Conservation (phyloP, 1,140 invertebrate species). For the Eciton burchellii region DNA sequence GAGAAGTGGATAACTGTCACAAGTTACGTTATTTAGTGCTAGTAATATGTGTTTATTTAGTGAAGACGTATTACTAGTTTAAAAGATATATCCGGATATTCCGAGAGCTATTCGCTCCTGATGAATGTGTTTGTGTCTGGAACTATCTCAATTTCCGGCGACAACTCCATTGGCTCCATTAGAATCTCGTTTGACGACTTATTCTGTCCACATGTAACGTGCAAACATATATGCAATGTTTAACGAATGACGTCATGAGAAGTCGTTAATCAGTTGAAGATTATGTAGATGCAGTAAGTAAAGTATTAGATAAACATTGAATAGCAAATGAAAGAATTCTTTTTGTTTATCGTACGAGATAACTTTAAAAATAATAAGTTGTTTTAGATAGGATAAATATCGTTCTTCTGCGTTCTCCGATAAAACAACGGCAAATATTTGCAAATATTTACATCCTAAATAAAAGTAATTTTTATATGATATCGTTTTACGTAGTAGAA, state of each 20-base stretch:
- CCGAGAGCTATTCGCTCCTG: slow-evolving; percentile 1
- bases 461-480: too few relatives aligned
- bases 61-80: neutral
- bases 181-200: slow-evolving; percentile 31
- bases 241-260: neutral
- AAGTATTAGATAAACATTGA: neutral
- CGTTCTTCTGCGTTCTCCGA: neutral
- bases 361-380: neutral
- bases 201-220: neutral
- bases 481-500: too few relatives aligned
- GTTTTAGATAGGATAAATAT: neutral
- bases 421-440: neutral
- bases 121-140: slow-evolving; percentile 24
- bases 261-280: neutral
- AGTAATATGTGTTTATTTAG: slow-evolving; percentile 5
- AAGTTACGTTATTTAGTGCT: neutral
- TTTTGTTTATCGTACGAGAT: neutral
- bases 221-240: neutral
- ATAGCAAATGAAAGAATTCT: neutral
- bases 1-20: neutral
- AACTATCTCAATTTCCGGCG: slow-evolving; percentile 30
- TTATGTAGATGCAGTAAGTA: neutral
- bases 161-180: slow-evolving; percentile 8
- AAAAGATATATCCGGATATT: slow-evolving; percentile 15
- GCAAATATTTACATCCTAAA: neutral